Evolutionary conservation across 2,113 vertebrate genomes (phyloP).

Genomic region (Athene cunicularia): DNA sequence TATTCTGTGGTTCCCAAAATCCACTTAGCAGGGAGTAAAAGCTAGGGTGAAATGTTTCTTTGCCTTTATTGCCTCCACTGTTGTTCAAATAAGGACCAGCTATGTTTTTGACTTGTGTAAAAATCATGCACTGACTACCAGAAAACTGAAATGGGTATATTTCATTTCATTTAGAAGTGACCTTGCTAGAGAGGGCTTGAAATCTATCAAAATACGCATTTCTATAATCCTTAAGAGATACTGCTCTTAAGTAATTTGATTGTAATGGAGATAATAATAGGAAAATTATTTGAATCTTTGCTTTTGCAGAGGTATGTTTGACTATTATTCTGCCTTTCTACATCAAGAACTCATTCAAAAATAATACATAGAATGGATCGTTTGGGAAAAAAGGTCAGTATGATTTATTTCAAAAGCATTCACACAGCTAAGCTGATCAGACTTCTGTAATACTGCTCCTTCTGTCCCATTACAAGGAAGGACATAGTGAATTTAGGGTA

Average conservation of each 20-base stretch:
- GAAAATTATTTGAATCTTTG: not conserved
- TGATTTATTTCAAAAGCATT: conserved; percentile 6
- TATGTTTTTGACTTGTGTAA: not conserved
- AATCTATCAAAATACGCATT: conserved; percentile 34
- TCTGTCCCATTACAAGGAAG: not conserved
- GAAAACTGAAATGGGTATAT: not conserved
- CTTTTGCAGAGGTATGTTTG: conserved; percentile 8
- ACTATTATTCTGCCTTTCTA: not conserved
- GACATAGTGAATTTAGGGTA: not conserved
- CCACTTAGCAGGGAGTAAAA: not conserved
- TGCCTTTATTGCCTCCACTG: not conserved
- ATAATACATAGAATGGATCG: not conserved
- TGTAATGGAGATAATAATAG: conserved; percentile 3
- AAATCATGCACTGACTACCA: not conserved
- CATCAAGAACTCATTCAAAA: not conserved
- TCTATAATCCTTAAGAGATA: not conserved
- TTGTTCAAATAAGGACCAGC: not conserved
- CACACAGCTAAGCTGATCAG: not conserved
- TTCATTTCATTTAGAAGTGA: not conserved
- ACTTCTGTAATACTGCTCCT: not conserved
- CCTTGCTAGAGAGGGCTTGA: not conserved
- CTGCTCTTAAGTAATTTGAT: conserved; percentile 37
- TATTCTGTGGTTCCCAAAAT: not conserved
- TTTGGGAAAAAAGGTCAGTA: not conserved
- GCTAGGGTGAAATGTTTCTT: not conserved